A percentile compares a stretch with the other conserved stretches of the same genome.
Conservation (phyloP, 2,113 vertebrate species). For the Oceanodroma tethys region DNA sequence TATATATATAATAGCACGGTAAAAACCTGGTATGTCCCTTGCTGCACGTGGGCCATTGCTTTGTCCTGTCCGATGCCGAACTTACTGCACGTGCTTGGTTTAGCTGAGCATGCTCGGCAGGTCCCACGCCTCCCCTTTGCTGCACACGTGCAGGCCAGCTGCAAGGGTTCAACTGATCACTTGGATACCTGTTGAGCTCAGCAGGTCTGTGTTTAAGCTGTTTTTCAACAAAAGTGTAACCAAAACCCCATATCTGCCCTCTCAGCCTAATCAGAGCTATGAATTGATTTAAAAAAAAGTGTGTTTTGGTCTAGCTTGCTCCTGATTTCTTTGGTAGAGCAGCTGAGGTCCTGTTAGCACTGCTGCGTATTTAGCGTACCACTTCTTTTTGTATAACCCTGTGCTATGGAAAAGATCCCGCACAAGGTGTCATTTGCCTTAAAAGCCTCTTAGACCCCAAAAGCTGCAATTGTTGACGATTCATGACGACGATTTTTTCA, state of each 20-base stretch:
- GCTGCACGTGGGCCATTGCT: fast-evolving
- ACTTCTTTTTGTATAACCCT: background rate
- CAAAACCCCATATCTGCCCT: background rate
- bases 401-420: background rate
- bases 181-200: background rate
- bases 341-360: background rate
- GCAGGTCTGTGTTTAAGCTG: background rate
- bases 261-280: background rate
- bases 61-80: background rate
- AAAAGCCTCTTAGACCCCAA: background rate
- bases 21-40: background rate
- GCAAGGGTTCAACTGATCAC: background rate
- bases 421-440: background rate
- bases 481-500: background rate
- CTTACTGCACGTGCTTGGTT: background rate
- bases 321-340: background rate
- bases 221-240: background rate
- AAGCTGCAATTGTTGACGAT: background rate
- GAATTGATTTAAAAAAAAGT: background rate
- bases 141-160: background rate
- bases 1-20: no score
- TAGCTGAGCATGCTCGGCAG: background rate
- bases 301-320: background rate
- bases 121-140: background rate
- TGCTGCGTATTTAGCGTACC: background rate